Base-by-base conservation (phyloP, 2,888 invertebrate species). In the Microchrysa polita region DNA sequence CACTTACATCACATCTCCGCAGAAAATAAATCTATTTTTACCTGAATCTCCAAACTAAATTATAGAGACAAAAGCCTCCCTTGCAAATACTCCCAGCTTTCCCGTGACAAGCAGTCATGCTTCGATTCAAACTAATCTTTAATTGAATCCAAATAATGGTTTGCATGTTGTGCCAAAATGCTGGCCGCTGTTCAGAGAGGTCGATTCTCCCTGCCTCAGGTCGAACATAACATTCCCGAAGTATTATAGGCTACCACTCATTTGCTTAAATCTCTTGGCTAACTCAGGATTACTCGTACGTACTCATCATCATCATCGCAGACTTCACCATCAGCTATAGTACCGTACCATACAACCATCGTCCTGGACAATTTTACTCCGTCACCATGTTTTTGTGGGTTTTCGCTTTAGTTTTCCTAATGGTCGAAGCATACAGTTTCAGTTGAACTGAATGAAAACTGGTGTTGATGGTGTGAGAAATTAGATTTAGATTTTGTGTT, bases 141-240 rank as follows among this genome's bases (percentile, higher is more conserved):
- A 65, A 65, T 65, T 65, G 65, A 65, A 65, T 65, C 44, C 65
- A 20, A 63, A 63, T 63, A 63, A 63, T 63, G 63, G 63, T 63
- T 63, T 65, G 65, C 65, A 65, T 65, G 65, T 65, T 20, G 12
- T 65, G 44, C 23, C 20, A 44, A 14, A 65, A 18, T 48, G 44
- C 22, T 42, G 20, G 22, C 48, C 9, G 48, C 40, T 42, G 34
- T 18, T n/a, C 10, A n/a, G 40, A 61, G 27, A 40, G 42, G 9
- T 61, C 34, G 18, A 34, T 20, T 59, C 59, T 9, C 23, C 59
- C 27, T 2, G 27, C 2, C 7, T 34, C 27, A 34, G 27, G 27
- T 34, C 27, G 27, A 59, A 61, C n/a, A n/a, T n/a, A n/a, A n/a
- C n/a, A n/a, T n/a, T n/a, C n/a, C n/a, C n/a, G n/a, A n/a, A n/a